These are phyloP conservation scores for Carcharodon carcharias DNA, from an alignment of 2,797 vertebrate genomes.

Conservation along the genomic window DNA sequence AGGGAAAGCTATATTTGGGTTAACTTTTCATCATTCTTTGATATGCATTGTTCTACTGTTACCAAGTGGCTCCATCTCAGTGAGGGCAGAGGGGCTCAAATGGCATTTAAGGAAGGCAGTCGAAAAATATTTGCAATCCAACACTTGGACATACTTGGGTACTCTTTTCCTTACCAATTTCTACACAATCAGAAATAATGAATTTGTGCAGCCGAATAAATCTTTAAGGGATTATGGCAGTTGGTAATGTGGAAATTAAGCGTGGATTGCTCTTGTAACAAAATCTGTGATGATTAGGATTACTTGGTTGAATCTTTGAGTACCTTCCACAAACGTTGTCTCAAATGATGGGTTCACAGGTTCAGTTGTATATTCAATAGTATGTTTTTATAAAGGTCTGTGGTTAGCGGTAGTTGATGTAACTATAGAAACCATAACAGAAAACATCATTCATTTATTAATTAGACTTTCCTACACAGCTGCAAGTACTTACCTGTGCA, in stretches of 20 bases:
- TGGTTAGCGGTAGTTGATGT: not conserved
- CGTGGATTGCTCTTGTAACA: not conserved
- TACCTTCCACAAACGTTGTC: not conserved
- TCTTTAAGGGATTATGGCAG: not conserved
- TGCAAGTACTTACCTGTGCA: constrained; percentile 1
- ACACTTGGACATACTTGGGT: not conserved
- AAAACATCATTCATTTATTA: constrained; percentile 1
- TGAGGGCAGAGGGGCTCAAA: not conserved
- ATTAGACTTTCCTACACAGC: not conserved
- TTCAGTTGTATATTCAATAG: not conserved
- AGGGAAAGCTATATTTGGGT: not conserved
- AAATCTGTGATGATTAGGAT: not conserved
- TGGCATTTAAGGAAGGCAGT: not conserved
- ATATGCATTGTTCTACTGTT: not conserved
- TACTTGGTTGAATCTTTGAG: not conserved
- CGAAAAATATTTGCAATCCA: not conserved
- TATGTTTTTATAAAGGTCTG: not conserved
- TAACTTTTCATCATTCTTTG: not conserved
- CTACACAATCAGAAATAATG: not conserved
- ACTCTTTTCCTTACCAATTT: not conserved
- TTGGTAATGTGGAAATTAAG: not conserved
- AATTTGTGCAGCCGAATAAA: not conserved
- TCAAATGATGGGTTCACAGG: not conserved
- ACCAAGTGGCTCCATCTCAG: not conserved
- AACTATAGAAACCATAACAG: not conserved